phyloP scores from a whole-genome alignment of 2,797 vertebrate genomes.

The Darevskia nairensis region DNA sequence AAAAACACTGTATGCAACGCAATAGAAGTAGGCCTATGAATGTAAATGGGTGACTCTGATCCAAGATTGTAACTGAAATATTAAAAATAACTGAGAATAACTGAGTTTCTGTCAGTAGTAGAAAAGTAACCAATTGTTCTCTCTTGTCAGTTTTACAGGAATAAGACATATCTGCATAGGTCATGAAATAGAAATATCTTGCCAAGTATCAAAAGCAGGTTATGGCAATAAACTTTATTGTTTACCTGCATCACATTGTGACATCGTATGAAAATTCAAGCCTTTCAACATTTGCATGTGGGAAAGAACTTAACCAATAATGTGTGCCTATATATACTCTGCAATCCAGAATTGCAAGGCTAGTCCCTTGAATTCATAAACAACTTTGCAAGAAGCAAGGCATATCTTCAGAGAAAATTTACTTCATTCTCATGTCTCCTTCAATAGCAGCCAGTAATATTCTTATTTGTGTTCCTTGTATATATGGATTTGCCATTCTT shows the following conservation, averaged over 20 bases:
- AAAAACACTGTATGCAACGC: too few relatives aligned
- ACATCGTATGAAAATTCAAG: conserved; percentile 2
- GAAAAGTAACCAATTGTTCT: neutral
- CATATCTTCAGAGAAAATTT: neutral
- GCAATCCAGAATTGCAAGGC: conserved; percentile 1
- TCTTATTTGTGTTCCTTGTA: neutral
- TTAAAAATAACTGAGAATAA: too few relatives aligned
- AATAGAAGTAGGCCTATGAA: too few relatives aligned
- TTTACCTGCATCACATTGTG: neutral
- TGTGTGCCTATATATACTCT: neutral
- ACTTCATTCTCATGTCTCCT: neutral
- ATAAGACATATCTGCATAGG: neutral
- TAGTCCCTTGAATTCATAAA: neutral
- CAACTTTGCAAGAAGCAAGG: neutral
- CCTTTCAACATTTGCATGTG: neutral
- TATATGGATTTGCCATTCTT: neutral
- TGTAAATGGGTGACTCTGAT: too few relatives aligned
- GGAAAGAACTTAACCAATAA: neutral
- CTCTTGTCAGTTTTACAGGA: too few relatives aligned
- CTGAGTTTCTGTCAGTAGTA: too few relatives aligned
- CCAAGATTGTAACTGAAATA: too few relatives aligned
- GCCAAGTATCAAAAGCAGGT: neutral
- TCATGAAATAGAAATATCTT: neutral
- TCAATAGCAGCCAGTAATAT: neutral
- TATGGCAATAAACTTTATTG: conserved; percentile 29